These are phyloP conservation scores for Luperina nickerlii DNA, from an alignment of 2,888 invertebrate genomes.

Conservation along the genomic window DNA sequence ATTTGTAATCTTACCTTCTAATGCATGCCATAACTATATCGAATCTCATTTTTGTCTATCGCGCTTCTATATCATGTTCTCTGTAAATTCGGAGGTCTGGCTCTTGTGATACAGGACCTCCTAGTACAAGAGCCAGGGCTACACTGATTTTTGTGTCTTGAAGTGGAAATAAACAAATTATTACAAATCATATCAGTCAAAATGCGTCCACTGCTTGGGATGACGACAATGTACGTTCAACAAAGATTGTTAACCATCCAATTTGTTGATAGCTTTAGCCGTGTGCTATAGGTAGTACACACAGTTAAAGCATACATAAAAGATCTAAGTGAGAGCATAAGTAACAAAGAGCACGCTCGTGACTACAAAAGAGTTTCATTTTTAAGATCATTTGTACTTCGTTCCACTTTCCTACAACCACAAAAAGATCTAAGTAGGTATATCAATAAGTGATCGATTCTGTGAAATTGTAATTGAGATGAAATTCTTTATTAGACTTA, in stretches of 20 bases:
- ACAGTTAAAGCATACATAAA: constrained; percentile 32
- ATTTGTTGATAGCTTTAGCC: constrained; percentile 1
- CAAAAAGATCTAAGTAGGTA: constrained; percentile 48
- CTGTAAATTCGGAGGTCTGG: too few relatives aligned
- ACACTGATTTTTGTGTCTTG: too few relatives aligned
- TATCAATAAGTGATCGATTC: constrained; percentile 51
- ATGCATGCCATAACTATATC: too few relatives aligned
- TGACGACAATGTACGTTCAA: not conserved
- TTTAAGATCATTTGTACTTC: constrained; percentile 53
- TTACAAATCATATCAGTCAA: not conserved
- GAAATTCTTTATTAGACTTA: constrained; percentile 23
- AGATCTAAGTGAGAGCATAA: constrained; percentile 45
- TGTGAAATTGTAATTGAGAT: constrained; percentile 42
- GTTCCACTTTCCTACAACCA: constrained; percentile 61
- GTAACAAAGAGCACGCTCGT: constrained; percentile 53
- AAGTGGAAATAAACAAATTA: too few relatives aligned
- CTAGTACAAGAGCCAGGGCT: too few relatives aligned
- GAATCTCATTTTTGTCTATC: too few relatives aligned
- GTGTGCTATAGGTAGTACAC: not conserved
- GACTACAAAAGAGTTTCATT: constrained; percentile 54
- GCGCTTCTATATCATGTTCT: too few relatives aligned
- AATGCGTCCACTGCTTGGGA: not conserved
- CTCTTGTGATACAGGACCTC: too few relatives aligned
- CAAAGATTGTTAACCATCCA: not conserved
- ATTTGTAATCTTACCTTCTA: too few relatives aligned